phyloP scores from a whole-genome alignment of 2,113 vertebrate species.

The Pogona vitticeps region DNA sequence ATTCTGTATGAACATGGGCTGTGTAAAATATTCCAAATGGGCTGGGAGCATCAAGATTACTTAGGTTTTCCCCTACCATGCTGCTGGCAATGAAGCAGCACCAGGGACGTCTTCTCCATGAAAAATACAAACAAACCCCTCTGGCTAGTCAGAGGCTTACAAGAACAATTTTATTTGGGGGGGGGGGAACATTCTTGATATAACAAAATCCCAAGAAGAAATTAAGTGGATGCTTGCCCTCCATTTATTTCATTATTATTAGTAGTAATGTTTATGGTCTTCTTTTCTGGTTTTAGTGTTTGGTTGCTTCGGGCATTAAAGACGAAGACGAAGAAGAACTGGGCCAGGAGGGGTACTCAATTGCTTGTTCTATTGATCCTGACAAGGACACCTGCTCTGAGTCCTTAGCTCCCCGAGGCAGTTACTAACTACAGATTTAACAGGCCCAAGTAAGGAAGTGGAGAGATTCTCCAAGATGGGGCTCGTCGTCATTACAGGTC shows the following conservation, averaged over 20 bases:
- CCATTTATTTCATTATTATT: slow-evolving; percentile 28
- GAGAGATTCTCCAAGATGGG: slow-evolving; percentile 48
- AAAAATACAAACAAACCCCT: slow-evolving; percentile 75
- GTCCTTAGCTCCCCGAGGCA: slow-evolving; percentile 50
- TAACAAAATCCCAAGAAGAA: slow-evolving; percentile 43
- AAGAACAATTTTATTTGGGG: slow-evolving; percentile 64
- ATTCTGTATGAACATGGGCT: slow-evolving; percentile 55
- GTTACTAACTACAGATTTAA: slow-evolving; percentile 54
- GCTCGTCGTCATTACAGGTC: slow-evolving; percentile 16
- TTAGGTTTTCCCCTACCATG: slow-evolving; percentile 65
- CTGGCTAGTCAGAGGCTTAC: slow-evolving; percentile 67
- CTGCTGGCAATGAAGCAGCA: slow-evolving; percentile 68
- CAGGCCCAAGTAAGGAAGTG: slow-evolving; percentile 45
- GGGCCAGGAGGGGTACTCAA: slow-evolving; percentile 48
- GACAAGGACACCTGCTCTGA: slow-evolving; percentile 60
- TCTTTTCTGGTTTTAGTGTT: slow-evolving; percentile 52
- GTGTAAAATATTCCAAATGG: slow-evolving; percentile 62
- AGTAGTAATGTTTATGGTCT: background rate
- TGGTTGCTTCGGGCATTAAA: slow-evolving; percentile 59
- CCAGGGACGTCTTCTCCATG: slow-evolving; percentile 68
- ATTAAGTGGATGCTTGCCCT: slow-evolving; percentile 65
- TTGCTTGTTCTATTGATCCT: slow-evolving; percentile 61
- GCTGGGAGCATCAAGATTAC: slow-evolving; percentile 58
- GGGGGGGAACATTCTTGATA: slow-evolving; percentile 65
- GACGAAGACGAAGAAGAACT: too few species aligned